Percentiles rank a stretch among this genome's conserved stretches.
Conservation (phyloP, 2,888 invertebrate genomes). For the Drosophila hamatofila region DNA sequence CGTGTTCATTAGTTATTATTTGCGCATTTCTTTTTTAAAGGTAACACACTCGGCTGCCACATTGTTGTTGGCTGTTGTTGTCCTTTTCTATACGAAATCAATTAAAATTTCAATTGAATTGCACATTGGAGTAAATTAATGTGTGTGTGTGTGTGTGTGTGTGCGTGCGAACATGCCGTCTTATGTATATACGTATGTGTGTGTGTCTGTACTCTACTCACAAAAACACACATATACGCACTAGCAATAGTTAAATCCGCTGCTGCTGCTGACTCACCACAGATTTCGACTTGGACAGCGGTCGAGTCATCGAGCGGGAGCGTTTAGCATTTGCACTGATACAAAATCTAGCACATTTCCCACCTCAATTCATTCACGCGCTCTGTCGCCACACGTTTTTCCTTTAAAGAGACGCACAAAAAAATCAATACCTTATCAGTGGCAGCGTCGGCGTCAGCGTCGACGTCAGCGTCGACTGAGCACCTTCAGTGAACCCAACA, state of each 20-base stretch:
- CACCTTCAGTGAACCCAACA: constrained; percentile 11
- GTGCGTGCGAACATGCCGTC: background rate
- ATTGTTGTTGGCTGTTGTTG: constrained; percentile 6
- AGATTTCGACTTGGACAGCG: constrained; percentile 24
- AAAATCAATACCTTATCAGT: constrained; percentile 75
- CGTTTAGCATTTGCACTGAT: constrained; percentile 36
- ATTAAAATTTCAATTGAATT: constrained; percentile 54
- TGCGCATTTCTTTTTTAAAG: constrained; percentile 36
- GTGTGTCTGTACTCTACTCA: constrained; percentile 14
- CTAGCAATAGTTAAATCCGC: constrained; percentile 21
- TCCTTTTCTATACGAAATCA: constrained; percentile 39
- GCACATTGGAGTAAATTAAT: constrained; percentile 27
- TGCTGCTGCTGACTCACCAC: constrained; percentile 58
- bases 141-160: constrained; percentile 1
- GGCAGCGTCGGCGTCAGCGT: constrained; percentile 13
- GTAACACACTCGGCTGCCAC: constrained; percentile 28
- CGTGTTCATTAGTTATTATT: constrained; percentile 21
- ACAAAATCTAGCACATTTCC: constrained; percentile 20
- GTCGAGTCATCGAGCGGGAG: constrained; percentile 27
- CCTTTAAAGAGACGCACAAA: constrained; percentile 17
- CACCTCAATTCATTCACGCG: constrained; percentile 26
- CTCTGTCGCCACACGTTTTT: constrained; percentile 43
- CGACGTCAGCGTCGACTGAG: constrained; percentile 4
- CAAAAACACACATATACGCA: constrained; percentile 7
- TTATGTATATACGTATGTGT: constrained; percentile 1